Base-by-base conservation (phyloP, 2,888 invertebrate species). In the Mystacides longicornis region DNA sequence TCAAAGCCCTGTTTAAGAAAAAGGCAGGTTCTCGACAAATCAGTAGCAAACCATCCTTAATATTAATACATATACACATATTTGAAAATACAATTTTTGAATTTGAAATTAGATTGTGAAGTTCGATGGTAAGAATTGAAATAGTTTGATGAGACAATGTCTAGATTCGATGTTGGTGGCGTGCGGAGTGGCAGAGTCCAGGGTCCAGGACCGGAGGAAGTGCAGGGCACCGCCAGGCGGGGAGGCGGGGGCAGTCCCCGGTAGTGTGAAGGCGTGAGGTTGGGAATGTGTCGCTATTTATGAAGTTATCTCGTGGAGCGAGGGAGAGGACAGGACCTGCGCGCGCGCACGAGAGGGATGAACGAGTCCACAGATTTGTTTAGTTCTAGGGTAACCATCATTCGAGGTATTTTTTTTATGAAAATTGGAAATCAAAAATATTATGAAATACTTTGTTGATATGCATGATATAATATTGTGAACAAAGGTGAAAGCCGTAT, bases 251-350 rank as follows among this genome's bases (percentile, higher is more conserved):
- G 49, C 42, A 49, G 51, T 33, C 42, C 22, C 57, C 43, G 18
- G 50, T 23, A 20, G 45, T 49, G 51, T 31, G 22, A 31, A 58
- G 54, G 54, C 45, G 53, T 52, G 51, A 52, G 56, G 58, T 54
- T 49, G 46, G 56, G 60, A 58, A 60, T 57, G 59, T 55, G 57
- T 56, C 59, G 55, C 52, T 57, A 57, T 58, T 55, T 56, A 62
- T 56, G 61, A 59, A 62, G 56, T 55, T 59, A 61, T 59, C 58
- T 56, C 56, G 48, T 49, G 42, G 20, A 49, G 47, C 49, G 56
- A 5, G 49, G 42, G n/a, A 14, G 7, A 14, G 16, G 14, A 14
- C 37, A 16, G 47, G 37, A 16, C 46, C 52, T 19, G 4, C 27
- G 11, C 51, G 33, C 46, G 45, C 19, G 42, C 3, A 21, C 27